Evolutionary conservation across 2,113 vertebrate species (phyloP).

Genomic region (Mesoclemmys tuberculata): DNA sequence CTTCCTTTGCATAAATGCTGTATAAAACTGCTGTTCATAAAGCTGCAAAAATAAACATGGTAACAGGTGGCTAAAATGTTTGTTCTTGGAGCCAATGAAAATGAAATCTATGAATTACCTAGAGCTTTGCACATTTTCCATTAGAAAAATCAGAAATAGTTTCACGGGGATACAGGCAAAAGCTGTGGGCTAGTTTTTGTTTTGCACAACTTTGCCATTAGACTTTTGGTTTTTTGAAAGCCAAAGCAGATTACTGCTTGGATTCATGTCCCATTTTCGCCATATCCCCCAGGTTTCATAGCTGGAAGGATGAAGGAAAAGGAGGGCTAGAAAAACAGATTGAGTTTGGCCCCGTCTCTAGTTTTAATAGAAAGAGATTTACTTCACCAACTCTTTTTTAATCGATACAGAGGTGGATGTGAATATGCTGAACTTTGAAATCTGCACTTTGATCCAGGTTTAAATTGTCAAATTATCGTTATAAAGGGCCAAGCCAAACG

Average conservation of each 20-base stretch:
- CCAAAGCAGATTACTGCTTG: neutral
- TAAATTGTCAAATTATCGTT: neutral
- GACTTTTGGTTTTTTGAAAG: neutral
- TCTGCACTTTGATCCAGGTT: rapidly evolving
- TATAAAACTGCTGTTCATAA: neutral
- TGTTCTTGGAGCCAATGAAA: neutral
- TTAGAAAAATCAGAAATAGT: neutral
- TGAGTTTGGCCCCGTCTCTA: neutral
- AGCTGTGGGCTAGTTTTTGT: neutral
- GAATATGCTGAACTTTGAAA: neutral
- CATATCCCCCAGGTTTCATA: neutral
- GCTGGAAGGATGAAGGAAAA: neutral
- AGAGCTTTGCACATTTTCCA: neutral
- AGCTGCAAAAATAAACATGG: neutral
- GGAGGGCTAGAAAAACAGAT: neutral
- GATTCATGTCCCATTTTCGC: neutral
- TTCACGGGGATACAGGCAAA: neutral
- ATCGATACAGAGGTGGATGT: neutral
- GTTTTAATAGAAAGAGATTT: neutral
- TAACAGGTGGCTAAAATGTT: neutral
- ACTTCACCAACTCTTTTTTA: neutral
- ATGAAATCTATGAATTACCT: neutral
- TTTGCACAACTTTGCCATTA: neutral
- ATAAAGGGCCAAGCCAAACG: neutral
- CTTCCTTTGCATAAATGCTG: neutral